Evolutionary conservation across 2,888 invertebrate genomes (phyloP).

Genomic region (Phragmatobia fuliginosa): DNA sequence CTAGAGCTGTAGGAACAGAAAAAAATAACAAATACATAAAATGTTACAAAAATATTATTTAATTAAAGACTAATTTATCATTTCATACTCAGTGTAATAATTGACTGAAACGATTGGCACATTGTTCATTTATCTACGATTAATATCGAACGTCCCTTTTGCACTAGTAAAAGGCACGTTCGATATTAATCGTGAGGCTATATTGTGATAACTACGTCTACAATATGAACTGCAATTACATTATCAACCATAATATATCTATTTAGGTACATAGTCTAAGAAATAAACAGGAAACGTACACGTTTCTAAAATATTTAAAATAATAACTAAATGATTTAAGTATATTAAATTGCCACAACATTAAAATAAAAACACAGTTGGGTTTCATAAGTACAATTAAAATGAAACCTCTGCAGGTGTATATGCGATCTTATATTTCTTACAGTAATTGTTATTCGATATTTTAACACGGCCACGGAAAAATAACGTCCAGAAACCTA

Average conservation of each 20-base stretch:
- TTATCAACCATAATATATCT: not conserved
- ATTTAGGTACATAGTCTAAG: not conserved
- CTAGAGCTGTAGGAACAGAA: not conserved
- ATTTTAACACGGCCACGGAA: not conserved
- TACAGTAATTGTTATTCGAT: not conserved
- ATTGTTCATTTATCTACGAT: conserved; percentile 39
- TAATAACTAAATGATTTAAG: not conserved
- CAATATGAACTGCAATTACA: not conserved
- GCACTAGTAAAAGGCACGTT: conserved; percentile 24
- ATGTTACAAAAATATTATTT: conserved; percentile 15
- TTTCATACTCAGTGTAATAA: conserved; percentile 28
- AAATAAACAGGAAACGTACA: not conserved
- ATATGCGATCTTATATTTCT: not conserved
- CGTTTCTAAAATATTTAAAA: not conserved
- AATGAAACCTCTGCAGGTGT: not conserved
- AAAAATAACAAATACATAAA: not conserved
- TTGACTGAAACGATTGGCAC: conserved; percentile 64
- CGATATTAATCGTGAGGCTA: not conserved
- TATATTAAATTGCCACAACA: conserved; percentile 6
- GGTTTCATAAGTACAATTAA: not conserved
- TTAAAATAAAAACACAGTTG: not conserved
- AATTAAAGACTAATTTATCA: conserved; percentile 21
- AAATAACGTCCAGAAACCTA: not conserved
- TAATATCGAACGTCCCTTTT: too few relatives aligned
- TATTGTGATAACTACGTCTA: not conserved